Conservation (phyloP, 2,113 vertebrate species). For the Coptodon rendalli region DNA sequence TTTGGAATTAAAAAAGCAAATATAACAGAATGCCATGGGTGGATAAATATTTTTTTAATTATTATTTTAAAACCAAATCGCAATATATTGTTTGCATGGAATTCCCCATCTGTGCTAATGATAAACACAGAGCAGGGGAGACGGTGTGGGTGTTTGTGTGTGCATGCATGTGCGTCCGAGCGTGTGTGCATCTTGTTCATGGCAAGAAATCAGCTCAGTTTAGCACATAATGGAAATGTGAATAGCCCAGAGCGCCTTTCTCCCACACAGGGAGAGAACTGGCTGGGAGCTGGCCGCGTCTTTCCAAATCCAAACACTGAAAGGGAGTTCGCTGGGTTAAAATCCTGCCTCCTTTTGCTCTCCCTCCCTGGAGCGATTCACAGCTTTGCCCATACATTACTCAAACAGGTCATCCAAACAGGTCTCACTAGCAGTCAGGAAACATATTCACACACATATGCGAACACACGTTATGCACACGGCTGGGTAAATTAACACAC, state of each 20-base stretch:
- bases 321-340: conserved; percentile 61
- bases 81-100: background rate
- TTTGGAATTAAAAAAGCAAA: background rate
- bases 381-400: conserved; percentile 64
- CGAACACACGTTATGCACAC: background rate
- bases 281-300: conserved; percentile 55
- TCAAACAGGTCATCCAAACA: conserved; percentile 69
- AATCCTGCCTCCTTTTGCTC: conserved; percentile 43
- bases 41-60: background rate
- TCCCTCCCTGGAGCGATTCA: conserved; percentile 52
- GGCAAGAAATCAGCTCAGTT: conserved; percentile 71
- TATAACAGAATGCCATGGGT: background rate
- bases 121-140: conserved; percentile 2
- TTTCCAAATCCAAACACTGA: conserved; percentile 64
- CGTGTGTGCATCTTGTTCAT: conserved; percentile 62
- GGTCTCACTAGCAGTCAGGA: conserved; percentile 53
- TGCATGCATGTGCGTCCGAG: conserved; percentile 44
- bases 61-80: background rate
- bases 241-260: conserved; percentile 63
- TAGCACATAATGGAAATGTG: conserved; percentile 72
- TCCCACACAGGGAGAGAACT: conserved; percentile 65
- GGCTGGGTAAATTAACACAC: background rate
- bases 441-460: conserved; percentile 48
- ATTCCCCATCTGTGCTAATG: background rate
- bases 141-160: conserved; percentile 34